Evolutionary conservation across 2,888 invertebrate genomes (phyloP), one percentile per base, ranked within the genome.

Genomic region (Epirrita christyi): DNA sequence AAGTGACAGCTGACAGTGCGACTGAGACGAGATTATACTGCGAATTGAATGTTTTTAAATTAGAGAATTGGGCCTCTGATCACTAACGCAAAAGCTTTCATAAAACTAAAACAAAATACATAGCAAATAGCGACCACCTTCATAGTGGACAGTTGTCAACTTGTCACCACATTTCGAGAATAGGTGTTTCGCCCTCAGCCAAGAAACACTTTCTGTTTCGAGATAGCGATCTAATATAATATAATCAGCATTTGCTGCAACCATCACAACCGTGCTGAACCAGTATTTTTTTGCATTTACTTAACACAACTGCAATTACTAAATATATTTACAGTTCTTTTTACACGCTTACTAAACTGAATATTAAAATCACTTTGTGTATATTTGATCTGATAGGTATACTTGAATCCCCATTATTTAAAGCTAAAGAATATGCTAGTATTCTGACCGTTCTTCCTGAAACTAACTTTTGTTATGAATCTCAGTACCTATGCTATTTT

Each of bases 401-500:
- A 29, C n/a, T 21, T 21, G 21, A 2, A 21, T 21, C 21, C 21
- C 21, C 8, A 32, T 5, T 11, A 11, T 36, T n/a, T 36, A 36
- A 36, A 36, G n/a, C 36, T 11, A 11, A 11, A 36, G 13, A 7
- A 38, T 13, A 28, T 42, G 34, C 7, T 34, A 29, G 5, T 34
- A 37, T 37, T 11, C 37, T 15, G 9, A n/a, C 14, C 11, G 34
- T 32, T 32, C 28, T 15, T 41, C 14, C 29, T 50, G 9, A 6
- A 42, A 32, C 34, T 21, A 40, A 36, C 42, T 37, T 43, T 43
- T 51, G 50, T 51, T 53, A 28, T 13, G 11, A 45, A 61, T 55
- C 53, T 21, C 52, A 51, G 48, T 59, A n/a, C n/a, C n/a, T n/a
- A 57, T 37, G 55, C 61, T 61, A 64, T 75, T 71, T 70, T 70